Percentiles rank a stretch among this genome's conserved stretches.
phyloP scores from a whole-genome alignment of 2,797 vertebrate genomes.

The Lepilemur ruficaudatus region DNA sequence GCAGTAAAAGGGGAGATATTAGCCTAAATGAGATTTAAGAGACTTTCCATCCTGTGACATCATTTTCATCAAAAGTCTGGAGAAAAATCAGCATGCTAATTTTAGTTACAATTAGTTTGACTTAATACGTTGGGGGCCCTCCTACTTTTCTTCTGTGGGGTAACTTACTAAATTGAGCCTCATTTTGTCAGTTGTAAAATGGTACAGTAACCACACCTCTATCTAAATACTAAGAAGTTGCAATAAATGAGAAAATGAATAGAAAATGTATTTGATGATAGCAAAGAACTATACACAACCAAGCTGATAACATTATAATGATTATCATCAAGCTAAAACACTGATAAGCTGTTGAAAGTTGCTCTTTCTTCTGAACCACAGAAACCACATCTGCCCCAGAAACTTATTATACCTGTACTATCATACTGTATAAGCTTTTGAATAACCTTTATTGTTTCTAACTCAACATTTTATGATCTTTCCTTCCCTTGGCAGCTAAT shows the following conservation, averaged over 20 bases:
- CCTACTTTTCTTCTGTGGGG: background rate
- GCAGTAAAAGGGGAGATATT: background rate
- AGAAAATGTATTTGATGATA: background rate
- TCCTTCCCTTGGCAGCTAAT: constrained; percentile 68
- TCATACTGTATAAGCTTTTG: constrained; percentile 35
- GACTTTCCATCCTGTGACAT: background rate
- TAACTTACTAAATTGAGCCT: background rate
- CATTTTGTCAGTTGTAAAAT: background rate
- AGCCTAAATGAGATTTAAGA: background rate
- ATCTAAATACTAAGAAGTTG: background rate
- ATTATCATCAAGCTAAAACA: constrained; percentile 31
- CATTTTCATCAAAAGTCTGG: background rate
- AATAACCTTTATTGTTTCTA: constrained; percentile 61
- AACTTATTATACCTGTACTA: constrained; percentile 56
- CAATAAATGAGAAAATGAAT: background rate
- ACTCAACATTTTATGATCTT: constrained; percentile 64
- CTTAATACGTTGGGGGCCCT: background rate
- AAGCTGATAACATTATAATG: background rate
- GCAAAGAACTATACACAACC: background rate
- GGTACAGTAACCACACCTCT: background rate
- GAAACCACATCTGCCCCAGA: background rate
- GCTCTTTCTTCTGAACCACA: background rate
- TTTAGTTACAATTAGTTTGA: background rate
- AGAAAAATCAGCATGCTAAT: background rate
- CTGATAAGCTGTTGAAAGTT: background rate